Conservation (phyloP, 2,888 invertebrate species). For the Amblyjoppa fuscipennis region DNA sequence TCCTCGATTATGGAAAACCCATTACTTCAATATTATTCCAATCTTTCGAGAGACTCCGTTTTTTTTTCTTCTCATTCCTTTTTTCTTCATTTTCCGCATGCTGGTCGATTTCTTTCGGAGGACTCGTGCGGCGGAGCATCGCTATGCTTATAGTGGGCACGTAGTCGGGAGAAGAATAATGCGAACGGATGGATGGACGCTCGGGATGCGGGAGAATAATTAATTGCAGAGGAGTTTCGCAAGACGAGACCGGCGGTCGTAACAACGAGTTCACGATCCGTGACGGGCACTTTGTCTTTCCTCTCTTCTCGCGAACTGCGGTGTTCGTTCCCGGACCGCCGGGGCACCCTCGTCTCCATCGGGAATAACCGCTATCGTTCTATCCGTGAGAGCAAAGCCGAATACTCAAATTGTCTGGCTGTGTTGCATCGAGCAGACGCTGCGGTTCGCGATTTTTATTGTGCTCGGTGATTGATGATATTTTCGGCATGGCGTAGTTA, state of each 20-base stretch:
- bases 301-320: slow-evolving; percentile 50
- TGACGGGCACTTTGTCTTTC: slow-evolving; percentile 76
- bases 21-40: slow-evolving; percentile 42
- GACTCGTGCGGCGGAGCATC: neutral
- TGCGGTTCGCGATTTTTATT: slow-evolving; percentile 45
- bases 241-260: slow-evolving; percentile 62
- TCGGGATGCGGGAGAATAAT: slow-evolving; percentile 64
- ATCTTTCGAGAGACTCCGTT: slow-evolving; percentile 15
- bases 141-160: slow-evolving; percentile 7
- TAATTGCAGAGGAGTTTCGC: slow-evolving; percentile 65
- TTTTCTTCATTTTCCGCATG: neutral
- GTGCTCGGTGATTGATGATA: slow-evolving; percentile 49
- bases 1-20: slow-evolving; percentile 16
- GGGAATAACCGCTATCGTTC: slow-evolving; percentile 45
- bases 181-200: slow-evolving; percentile 63
- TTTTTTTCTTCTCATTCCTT: neutral
- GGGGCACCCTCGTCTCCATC: slow-evolving; percentile 52
- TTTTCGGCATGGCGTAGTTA: slow-evolving; percentile 11
- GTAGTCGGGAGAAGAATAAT: slow-evolving; percentile 55
- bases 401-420: slow-evolving; percentile 50
- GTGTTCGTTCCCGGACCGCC: neutral
- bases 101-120: slow-evolving; percentile 30
- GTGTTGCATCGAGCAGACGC: slow-evolving; percentile 34
- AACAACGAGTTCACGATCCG: slow-evolving; percentile 76
- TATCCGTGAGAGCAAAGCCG: slow-evolving; percentile 47